Percentiles rank a stretch among this genome's conserved stretches.
phyloP scores from a whole-genome alignment of 2,888 invertebrate genomes.

The Pterobdella sp. region DNA sequence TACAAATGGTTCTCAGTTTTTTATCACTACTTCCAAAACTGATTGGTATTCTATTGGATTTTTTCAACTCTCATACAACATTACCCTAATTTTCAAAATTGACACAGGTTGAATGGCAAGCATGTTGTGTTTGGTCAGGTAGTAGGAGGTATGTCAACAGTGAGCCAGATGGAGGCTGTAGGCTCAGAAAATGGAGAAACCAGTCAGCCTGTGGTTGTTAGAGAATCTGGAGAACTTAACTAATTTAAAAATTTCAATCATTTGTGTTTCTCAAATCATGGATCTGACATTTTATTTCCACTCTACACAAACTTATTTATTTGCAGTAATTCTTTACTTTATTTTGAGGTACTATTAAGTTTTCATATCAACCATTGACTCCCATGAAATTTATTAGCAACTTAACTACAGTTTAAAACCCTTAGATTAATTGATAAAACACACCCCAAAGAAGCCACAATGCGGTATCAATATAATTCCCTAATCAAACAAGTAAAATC shows the following conservation, averaged over 20 bases:
- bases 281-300: background rate
- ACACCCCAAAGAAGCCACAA: too few species aligned
- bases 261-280: background rate
- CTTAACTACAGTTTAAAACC: too few species aligned
- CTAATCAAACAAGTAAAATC: too few species aligned
- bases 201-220: conserved; percentile 1
- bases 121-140: conserved; percentile 28
- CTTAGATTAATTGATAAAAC: too few species aligned
- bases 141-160: conserved; percentile 18
- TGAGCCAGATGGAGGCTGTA: conserved; percentile 16
- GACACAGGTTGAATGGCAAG: conserved; percentile 27
- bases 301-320: background rate
- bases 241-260: background rate
- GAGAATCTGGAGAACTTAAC: conserved; percentile 17
- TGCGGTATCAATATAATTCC: too few species aligned
- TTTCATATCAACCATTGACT: too few species aligned
- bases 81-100: too few species aligned
- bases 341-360: background rate
- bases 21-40: conserved; percentile 32
- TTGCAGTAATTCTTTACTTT: background rate
- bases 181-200: conserved; percentile 25
- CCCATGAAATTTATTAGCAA: too few species aligned
- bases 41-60: conserved; percentile 26
- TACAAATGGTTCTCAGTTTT: conserved; percentile 36
- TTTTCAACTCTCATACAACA: background rate